Base-by-base conservation (phyloP, 2,113 vertebrate species). In the Nothobranchius kuhntae region DNA sequence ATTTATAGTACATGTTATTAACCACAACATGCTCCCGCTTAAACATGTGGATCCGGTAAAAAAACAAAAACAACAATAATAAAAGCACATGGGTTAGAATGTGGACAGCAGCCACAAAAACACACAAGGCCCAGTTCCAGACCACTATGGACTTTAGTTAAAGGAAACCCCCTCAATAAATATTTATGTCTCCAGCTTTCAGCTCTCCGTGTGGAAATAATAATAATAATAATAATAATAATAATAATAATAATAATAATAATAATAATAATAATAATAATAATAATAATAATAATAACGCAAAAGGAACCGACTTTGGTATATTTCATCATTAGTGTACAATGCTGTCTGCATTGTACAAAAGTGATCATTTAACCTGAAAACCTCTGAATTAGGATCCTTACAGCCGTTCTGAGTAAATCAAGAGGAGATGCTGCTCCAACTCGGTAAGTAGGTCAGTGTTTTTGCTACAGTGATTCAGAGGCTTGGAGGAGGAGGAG, bases 391-490 rank as follows among this genome's bases (percentile, higher is more conserved):
- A 7, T 40, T 8, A 40, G 38, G 9, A 9, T 4, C 38, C 38
- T 40, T 40, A 1, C 9, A 40, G 38, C 9, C 9, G 0, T 40
- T 40, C 9, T 7, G 38, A 8, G 71, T 61, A 69, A 77, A 71
- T 66, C 38, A n/a, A 47, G 81, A 73, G 65, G 79, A 86, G 83
- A 88, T 73, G 85, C 81, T 78, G 83, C 87, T 78, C 85, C 78
- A 88, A 87, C 73, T 87, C 83, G 40, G 77, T 88, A 92, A 89
- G 88, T 93, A 92, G 91, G 92, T 91, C 92, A 92, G 88, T 80
- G 73, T 90, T 89, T 89, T 89, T 91, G 89, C 92, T 87, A 88
- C 82, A 91, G 68, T 91, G 91, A 88, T 88, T 89, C 82, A 73
- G 75, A 79, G 73, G 70, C 85, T 81, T 51, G 81, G 61, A 57